phyloP scores from a whole-genome alignment of 2,797 vertebrate genomes.

The Pelodytes ibericus region DNA sequence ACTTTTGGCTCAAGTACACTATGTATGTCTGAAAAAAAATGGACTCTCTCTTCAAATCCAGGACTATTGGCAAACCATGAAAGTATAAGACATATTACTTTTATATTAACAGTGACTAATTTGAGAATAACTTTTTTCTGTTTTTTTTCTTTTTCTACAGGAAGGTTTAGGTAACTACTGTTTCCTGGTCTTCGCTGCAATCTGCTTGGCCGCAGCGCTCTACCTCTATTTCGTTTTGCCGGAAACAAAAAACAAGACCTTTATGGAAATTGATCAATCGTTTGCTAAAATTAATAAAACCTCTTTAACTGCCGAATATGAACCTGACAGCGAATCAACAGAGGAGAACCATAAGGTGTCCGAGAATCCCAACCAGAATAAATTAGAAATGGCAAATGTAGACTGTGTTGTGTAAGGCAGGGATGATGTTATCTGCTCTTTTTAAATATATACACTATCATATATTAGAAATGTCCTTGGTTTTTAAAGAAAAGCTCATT shows the following conservation, averaged over 20 bases:
- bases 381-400: slow-evolving; percentile 31
- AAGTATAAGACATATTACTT: too few species aligned
- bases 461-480: too few species aligned
- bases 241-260: slow-evolving; percentile 94
- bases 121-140: slow-evolving; percentile 8
- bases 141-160: slow-evolving; percentile 68
- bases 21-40: too few species aligned
- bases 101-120: background rate
- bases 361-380: slow-evolving; percentile 31
- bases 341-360: slow-evolving; percentile 57
- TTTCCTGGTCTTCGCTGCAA: slow-evolving; percentile 86
- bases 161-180: slow-evolving; percentile 79
- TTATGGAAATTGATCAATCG: slow-evolving; percentile 87
- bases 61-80: too few species aligned
- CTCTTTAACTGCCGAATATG: slow-evolving; percentile 61
- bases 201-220: slow-evolving; percentile 77
- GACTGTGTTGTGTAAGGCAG: too few species aligned
- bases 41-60: too few species aligned
- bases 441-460: too few species aligned
- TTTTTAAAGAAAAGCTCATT: too few species aligned
- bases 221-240: slow-evolving; percentile 86
- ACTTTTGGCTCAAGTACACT: too few species aligned
- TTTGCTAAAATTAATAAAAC: slow-evolving; percentile 88
- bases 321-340: slow-evolving; percentile 57
- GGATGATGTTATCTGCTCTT: too few species aligned